phyloP scores from a whole-genome alignment of 2,888 invertebrate species.

The Strigamia crassipes region DNA sequence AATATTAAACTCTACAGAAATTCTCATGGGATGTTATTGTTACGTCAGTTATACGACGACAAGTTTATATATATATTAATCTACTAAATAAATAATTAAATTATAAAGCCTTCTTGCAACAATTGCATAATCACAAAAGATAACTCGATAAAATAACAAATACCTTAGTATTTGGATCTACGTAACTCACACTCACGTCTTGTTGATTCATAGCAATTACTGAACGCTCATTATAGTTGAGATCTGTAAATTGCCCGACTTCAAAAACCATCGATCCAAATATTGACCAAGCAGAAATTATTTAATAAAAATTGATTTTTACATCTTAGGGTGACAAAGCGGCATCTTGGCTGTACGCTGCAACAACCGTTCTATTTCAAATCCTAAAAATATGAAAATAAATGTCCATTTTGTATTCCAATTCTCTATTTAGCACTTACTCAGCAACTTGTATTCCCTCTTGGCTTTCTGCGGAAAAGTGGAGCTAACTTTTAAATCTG shows the following conservation, averaged over 20 bases:
- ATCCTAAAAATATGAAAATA: slow-evolving; percentile 74
- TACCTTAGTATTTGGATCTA: no score
- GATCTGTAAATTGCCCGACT: slow-evolving; percentile 97
- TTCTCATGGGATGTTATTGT: no score
- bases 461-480: slow-evolving; percentile 91
- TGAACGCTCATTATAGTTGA: slow-evolving; percentile 94
- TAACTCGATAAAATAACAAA: no score
- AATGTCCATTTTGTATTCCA: not conserved
- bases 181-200: no score
- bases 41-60: no score
- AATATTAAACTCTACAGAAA: no score
- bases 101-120: no score
- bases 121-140: no score
- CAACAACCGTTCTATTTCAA: slow-evolving; percentile 90
- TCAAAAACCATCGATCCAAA: slow-evolving; percentile 99
- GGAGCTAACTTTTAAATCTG: slow-evolving; percentile 78
- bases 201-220: no score
- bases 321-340: slow-evolving; percentile 96
- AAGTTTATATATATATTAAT: no score
- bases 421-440: slow-evolving; percentile 64
- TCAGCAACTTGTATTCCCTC: slow-evolving; percentile 91
- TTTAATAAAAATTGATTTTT: slow-evolving; percentile 95
- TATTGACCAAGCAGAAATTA: slow-evolving; percentile 97
- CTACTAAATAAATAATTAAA: no score
- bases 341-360: slow-evolving; percentile 90